Conservation (phyloP, 2,113 vertebrate genomes). For the Pseudonaja textilis region DNA sequence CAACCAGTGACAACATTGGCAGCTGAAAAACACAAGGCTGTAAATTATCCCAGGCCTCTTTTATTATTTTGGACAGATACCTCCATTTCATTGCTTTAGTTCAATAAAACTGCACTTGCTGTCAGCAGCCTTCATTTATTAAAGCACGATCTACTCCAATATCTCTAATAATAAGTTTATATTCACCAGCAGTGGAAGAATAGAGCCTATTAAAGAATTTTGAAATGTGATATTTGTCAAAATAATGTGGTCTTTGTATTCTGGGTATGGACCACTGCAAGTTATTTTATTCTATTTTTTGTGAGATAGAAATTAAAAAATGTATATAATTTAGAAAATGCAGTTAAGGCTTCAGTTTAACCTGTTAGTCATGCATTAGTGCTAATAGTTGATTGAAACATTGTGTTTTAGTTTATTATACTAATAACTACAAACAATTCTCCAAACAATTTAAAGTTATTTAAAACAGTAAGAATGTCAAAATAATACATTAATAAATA, state of each 20-base stretch:
- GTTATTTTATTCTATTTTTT: not conserved
- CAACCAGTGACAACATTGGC: not conserved
- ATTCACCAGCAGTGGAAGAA: not conserved
- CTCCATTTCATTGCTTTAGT: not conserved
- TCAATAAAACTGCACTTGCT: not conserved
- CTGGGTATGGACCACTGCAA: not conserved
- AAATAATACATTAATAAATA: not conserved
- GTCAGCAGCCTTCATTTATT: not conserved
- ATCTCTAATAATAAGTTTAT: not conserved
- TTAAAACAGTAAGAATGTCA: not conserved
- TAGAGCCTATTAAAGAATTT: not conserved
- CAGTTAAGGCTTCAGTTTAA: not conserved
- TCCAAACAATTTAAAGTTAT: not conserved
- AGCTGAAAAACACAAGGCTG: not conserved
- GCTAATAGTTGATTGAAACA: not conserved
- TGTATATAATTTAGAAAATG: not conserved
- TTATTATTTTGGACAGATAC: not conserved
- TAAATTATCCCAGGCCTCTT: not conserved
- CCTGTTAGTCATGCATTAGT: not conserved
- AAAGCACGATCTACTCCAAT: not conserved
- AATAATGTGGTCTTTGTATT: not conserved
- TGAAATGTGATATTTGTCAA: not conserved
- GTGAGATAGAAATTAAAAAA: not conserved
- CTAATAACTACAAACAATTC: not conserved
- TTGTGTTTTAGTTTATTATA: not conserved